Base-by-base conservation (phyloP, 2,797 vertebrate species). In the Leptoclinus maculatus region DNA sequence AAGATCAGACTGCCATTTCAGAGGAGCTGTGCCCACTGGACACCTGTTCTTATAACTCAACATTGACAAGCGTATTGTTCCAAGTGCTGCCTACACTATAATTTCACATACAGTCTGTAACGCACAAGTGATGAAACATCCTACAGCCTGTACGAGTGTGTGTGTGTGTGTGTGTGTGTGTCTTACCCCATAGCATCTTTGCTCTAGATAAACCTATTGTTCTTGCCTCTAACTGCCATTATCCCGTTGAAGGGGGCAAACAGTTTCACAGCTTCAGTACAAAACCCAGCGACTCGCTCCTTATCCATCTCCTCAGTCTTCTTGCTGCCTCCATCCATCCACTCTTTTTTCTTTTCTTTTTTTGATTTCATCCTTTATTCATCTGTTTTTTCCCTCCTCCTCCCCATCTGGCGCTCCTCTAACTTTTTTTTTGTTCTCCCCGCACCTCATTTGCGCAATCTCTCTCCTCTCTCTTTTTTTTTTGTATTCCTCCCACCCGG, bases 151-250 rank as follows among this genome's bases (percentile, higher is more conserved):
- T 66, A 27, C 4, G 23, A 54, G 36, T 74, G 51, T 68, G 57
- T 56, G 45, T 59, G 34, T 56, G 70, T 69, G 71, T 45, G 29
- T 47, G 27, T 62, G 36, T 59, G 23, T 71, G 69, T 77, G 8
- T 63, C 75, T 83, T 66, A 65, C 71, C 72, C 74, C 80, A 78
- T 83, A 85, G 66, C 76, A 88, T 88, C 83, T 88, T 70, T 82
- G 74, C 82, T 79, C 75, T 45, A 76, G 80, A 90, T 90, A 88
- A 89, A 87, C 79, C 86, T 75, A 82, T 91, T 91, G 87, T 91
- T 88, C 84, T 89, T 76, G 83, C 89, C 85, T 89, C 83, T 76
- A 89, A 90, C 87, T 84, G 82, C 77, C 80, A 87, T 91, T 90
- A 88, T 76, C 68, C 73, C 16, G 16, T 59, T 82, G 66, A 78